Evolutionary conservation across 2,888 invertebrate genomes (phyloP), one percentile per base, ranked within the genome.

Genomic region (Leptarthrus brevirostris): DNA sequence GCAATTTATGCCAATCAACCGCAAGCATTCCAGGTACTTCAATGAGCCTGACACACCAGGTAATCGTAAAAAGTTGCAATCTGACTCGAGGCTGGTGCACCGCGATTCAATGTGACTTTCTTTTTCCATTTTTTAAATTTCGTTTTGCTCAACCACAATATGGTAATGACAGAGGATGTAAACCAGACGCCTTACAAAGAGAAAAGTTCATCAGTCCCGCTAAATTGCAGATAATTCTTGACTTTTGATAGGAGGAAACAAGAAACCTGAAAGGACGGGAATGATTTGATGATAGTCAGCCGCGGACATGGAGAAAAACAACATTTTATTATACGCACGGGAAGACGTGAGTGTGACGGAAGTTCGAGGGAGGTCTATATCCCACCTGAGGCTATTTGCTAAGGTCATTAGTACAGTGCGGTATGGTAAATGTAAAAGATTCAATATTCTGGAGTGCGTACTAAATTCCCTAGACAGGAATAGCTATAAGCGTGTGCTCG

Each of bases 1-100:
- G 18, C 64, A 64, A 64, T 64, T 64, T 64, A 24, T 64, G 64
- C 64, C 64, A 64, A 64, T 64, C 64, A 64, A 47, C 64, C 64
- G 22, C 64, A 64, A 44, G 47, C 44, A 64, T 64, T 64, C 64
- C 47, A 44, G 64, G 44, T 64, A 64, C 64, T 40, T 64, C 64
- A 64, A 64, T 64, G 22, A 26, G 10, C 44, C 64, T 64, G 64
- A 64, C 64, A n/a, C n/a, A 64, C 64, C 64, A 44, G 8, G 64
- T 10, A 64, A 64, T 44, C 26, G n/a, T 12, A 40, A 40, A 40
- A 40, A 40, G 40, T 40, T 12, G 64, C 64, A 64, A 24, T 64
- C 47, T 44, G 22, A 44, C 44, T 40, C 47, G 24, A 16, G 64
- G 26, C 54, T 44, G 40, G 20, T 34, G 24, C 3, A 20, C 49